Percentiles rank a stretch among this genome's conserved stretches.
Evolutionary conservation across 2,888 invertebrate genomes (phyloP).

Genomic region (Camptogramma bilineatum): DNA sequence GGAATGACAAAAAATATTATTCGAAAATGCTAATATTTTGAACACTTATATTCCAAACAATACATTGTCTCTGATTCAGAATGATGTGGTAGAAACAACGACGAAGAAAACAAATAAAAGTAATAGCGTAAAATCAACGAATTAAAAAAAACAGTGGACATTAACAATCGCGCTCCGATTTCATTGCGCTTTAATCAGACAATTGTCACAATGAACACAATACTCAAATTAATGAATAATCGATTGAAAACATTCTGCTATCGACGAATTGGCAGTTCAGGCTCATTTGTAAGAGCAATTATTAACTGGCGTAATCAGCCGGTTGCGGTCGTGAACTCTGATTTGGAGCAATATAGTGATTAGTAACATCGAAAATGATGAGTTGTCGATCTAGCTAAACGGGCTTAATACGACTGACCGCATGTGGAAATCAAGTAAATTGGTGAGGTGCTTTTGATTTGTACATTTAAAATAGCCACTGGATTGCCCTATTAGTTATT

Average conservation of each 20-base stretch:
- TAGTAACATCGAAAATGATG: conserved; percentile 46
- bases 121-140: background rate
- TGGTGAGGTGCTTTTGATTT: conserved; percentile 26
- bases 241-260: conserved; percentile 72
- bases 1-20: no score
- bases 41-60: background rate
- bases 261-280: conserved; percentile 68
- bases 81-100: background rate
- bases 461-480: conserved; percentile 4
- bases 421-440: conserved; percentile 39
- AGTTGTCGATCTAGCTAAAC: conserved; percentile 35
- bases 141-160: conserved; percentile 5
- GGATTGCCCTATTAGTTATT: background rate
- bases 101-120: conserved; percentile 1
- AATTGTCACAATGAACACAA: conserved; percentile 74
- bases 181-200: conserved; percentile 66
- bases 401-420: conserved; percentile 36
- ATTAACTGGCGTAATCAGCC: conserved; percentile 78
- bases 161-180: conserved; percentile 45
- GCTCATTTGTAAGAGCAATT: conserved; percentile 82
- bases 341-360: conserved; percentile 48
- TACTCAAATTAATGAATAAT: conserved; percentile 81
- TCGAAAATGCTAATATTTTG: no score
- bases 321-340: conserved; percentile 56
- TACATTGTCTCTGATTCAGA: background rate